Evolutionary conservation across 2,797 vertebrate genomes (phyloP), one percentile per base, ranked within the genome.

Genomic region (Remorina albescens): DNA sequence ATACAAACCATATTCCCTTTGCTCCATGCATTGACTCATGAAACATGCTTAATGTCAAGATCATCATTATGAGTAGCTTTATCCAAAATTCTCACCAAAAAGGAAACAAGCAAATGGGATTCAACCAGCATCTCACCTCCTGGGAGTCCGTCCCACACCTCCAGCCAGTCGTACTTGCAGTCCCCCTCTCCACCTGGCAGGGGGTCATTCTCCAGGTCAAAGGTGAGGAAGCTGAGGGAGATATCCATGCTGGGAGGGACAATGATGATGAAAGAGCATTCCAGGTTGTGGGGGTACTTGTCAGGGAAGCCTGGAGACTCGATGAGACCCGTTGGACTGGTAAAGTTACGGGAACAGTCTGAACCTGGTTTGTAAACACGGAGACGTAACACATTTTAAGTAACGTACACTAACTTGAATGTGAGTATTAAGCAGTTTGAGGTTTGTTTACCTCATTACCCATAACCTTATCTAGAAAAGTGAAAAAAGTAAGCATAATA

Each of bases 151-250:
- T 99, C 98, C 98, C 98, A 99, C 91, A 99, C 96, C 68, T 99
- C 97, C 86, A 99, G 94, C 97, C 97, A 99, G 85, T 99, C 98
- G 0, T 99, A 99, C 75, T 99, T 99, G 95, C 98, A 99, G 83
- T 99, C 98, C 21, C 96, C 96, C 56, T 99, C 98, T 5, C 95
- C 95, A 0, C 96, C 93, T 41, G 96, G 96, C 89, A 99, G 88
- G 13, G 98, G 98, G 90, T 99, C 98, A 0, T 98, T 97, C 92
- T 99, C 98, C 15, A 99, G 95, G 94, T 99, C 97, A 1, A 99
- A 99, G 88, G 96, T 97, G 88, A 96, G 89, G 83, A 99, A 99
- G 86, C 95, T 96, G 84, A 99, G 95, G 74, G 96, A 94, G 69
- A 99, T 96, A 64, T 99, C 97, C 92, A 97, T 97, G 93, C 95